These are phyloP conservation scores for Geopemphigus sp. DNA, from an alignment of 1,140 invertebrate genomes.

Conservation along the genomic window DNA sequence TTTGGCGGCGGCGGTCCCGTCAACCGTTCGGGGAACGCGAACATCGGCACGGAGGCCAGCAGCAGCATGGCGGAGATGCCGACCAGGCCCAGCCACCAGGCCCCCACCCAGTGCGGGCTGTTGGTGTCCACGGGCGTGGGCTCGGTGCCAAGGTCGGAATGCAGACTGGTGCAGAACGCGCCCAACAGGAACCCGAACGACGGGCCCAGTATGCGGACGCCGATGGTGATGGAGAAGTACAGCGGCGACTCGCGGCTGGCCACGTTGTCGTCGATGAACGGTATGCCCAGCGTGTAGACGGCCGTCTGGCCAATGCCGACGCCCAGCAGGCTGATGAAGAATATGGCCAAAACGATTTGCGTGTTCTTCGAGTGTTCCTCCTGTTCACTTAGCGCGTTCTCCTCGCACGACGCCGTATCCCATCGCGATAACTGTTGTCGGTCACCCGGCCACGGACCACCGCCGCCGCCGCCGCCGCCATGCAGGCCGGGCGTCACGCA, in stretches of 20 bases:
- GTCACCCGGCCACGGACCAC: constrained; percentile 37
- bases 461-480: constrained; percentile 41
- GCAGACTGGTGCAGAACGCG: constrained; percentile 83
- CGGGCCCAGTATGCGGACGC: constrained; percentile 84
- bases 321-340: constrained; percentile 80
- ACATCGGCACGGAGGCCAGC: constrained; percentile 79
- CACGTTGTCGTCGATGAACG: constrained; percentile 92
- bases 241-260: constrained; percentile 87
- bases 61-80: constrained; percentile 76
- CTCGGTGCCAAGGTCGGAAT: constrained; percentile 68
- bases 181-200: constrained; percentile 87
- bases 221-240: constrained; percentile 91
- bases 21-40: constrained; percentile 76
- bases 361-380: constrained; percentile 72
- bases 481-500: background rate
- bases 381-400: constrained; percentile 57
- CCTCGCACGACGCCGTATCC: background rate
- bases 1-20: background rate
- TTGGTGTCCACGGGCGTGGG: constrained; percentile 64
- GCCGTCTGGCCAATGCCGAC: constrained; percentile 92
- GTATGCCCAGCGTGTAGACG: constrained; percentile 89
- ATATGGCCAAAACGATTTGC: constrained; percentile 76
- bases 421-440: too few species aligned
- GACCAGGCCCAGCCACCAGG: constrained; percentile 86
- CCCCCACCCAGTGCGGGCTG: constrained; percentile 88